Evolutionary conservation across 1,140 invertebrate species (phyloP).

Genomic region (Drosophila setifemur): DNA sequence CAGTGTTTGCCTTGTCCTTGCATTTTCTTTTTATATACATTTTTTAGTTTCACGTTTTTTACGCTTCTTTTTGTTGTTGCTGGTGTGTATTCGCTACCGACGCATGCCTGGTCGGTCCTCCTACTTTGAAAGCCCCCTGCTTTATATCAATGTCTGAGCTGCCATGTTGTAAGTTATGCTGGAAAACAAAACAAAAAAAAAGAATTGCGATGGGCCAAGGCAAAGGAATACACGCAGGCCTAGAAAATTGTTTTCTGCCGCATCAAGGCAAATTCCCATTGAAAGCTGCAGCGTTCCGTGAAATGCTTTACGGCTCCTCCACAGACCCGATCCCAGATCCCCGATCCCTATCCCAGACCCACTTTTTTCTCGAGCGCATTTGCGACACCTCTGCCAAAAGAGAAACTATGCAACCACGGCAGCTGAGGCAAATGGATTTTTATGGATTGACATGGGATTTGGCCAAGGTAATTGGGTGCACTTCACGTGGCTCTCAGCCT

Average conservation of each 20-base stretch:
- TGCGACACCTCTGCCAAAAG: slow-evolving; percentile 62
- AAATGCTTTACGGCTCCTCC: slow-evolving; percentile 70
- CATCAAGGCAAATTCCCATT: slow-evolving; percentile 75
- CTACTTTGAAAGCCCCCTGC: slow-evolving; percentile 21
- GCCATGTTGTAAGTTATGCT: slow-evolving; percentile 77
- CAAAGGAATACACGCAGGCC: slow-evolving; percentile 36
- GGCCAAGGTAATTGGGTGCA: slow-evolving; percentile 73
- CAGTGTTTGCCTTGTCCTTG: slow-evolving; percentile 71
- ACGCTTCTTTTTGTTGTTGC: slow-evolving; percentile 43
- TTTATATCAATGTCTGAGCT: slow-evolving; percentile 79
- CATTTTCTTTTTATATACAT: slow-evolving; percentile 76
- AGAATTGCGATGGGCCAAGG: slow-evolving; percentile 11
- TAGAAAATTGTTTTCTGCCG: slow-evolving; percentile 73
- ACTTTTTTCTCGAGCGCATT: slow-evolving; percentile 64
- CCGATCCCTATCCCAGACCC: neutral
- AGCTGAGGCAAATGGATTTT: slow-evolving; percentile 71
- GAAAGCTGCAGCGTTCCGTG: slow-evolving; percentile 79
- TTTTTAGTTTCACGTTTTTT: slow-evolving; percentile 63
- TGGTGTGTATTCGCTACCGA: slow-evolving; percentile 51
- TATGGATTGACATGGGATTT: slow-evolving; percentile 72
- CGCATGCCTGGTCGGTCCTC: slow-evolving; percentile 57
- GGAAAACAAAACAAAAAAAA: slow-evolving; percentile 21
- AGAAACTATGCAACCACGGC: slow-evolving; percentile 8
- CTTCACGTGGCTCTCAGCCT: slow-evolving; percentile 26
- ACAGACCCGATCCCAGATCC: neutral